These are phyloP conservation scores for Harlomillsia oculata DNA, from an alignment of 1,140 invertebrate genomes.

Conservation along the genomic window DNA sequence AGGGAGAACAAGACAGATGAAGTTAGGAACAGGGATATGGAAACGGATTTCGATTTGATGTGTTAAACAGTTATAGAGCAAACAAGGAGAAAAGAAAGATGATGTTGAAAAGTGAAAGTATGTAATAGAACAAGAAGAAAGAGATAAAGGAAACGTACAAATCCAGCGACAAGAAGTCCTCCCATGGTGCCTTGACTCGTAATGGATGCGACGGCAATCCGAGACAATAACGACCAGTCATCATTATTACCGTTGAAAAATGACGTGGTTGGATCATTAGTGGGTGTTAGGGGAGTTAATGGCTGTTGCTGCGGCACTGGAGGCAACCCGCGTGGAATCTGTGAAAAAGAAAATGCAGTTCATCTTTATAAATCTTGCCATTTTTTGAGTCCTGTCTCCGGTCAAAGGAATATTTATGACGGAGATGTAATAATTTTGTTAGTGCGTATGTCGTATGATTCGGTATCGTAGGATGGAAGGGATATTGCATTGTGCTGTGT, in stretches of 20 bases:
- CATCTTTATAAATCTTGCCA: background rate
- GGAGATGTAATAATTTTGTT: no score
- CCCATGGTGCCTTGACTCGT: constrained; percentile 78
- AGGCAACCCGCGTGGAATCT: constrained; percentile 26
- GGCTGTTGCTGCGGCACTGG: constrained; percentile 16
- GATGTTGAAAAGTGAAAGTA: no score
- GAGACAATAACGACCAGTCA: constrained; percentile 64
- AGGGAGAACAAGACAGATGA: no score
- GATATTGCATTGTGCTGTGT: no score
- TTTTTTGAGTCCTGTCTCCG: no score
- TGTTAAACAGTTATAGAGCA: no score
- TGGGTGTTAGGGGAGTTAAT: constrained; percentile 23
- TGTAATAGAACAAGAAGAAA: background rate
- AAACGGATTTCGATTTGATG: no score
- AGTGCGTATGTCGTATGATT: no score
- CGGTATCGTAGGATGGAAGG: no score
- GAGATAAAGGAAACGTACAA: constrained; percentile 54
- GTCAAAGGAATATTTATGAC: no score
- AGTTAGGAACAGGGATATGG: no score
- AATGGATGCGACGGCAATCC: constrained; percentile 63
- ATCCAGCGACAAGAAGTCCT: constrained; percentile 67
- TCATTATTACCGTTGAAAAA: constrained; percentile 38
- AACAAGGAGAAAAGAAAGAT: no score
- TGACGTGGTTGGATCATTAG: constrained; percentile 15
- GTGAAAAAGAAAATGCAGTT: constrained; percentile 17